Evolutionary conservation across 2,797 vertebrate genomes (phyloP), one percentile per base, ranked within the genome.

Genomic region (Onychomys leucogaster): DNA sequence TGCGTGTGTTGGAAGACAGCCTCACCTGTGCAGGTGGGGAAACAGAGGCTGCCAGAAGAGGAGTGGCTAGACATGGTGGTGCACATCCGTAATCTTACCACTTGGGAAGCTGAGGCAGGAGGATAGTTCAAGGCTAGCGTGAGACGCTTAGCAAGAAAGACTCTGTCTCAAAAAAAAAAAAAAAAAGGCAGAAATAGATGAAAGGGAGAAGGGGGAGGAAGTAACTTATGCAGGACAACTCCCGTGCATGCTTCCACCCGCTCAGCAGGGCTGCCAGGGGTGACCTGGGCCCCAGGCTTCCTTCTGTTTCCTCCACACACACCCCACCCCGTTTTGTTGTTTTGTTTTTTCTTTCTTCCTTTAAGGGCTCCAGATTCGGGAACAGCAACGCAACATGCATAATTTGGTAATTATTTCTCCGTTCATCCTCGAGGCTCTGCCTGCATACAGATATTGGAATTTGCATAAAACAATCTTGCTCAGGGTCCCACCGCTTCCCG

Each of bases 321-420:
- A 13, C 9, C 0, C 0, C 73, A 49, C 43, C 61, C 23, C 0
- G 2, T 27, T 65, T 55, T 57, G n/a, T 82, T 91, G 90, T 83
- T 91, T 78, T 78, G 75, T 90, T 94, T 95, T 93, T 32, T 21
- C 0, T 46, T 89, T 83, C 73, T 49, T 37, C 91, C 96, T 94
- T 89, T 65, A 82, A 95, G 89, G 96, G 69, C 96, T 95, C 1
- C 0, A 25, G 95, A 96, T 90, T 90, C 96, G 95, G 98, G 98
- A 96, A 97, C 97, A 96, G 94, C 97, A 97, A 97, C 96, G 92
- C 95, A 94, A 98, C 97, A 97, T 97, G 98, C 98, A 98, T 98
- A 98, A 98, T 99, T 98, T 98, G 98, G 98, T 98, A 98, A 98
- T 98, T 87, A 98, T 98, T 98, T 98, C 98, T 95, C 96, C 97